phyloP scores from a whole-genome alignment of 2,888 invertebrate genomes.

The Aporophyla lueneburgensis region DNA sequence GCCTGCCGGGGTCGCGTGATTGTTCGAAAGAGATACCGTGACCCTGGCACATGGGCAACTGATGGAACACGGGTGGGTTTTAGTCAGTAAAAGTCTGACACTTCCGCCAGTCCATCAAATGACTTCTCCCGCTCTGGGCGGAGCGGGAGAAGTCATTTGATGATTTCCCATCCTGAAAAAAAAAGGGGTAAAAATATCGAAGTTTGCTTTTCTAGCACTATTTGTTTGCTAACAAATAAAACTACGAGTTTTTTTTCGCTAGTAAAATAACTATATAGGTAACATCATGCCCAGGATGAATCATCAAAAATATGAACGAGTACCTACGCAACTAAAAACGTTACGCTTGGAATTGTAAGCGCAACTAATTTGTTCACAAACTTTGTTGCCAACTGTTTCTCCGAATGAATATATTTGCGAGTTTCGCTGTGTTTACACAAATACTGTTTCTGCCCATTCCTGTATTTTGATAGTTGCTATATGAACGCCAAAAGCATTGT shows the following conservation, averaged over 20 bases:
- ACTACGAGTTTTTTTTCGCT: neutral
- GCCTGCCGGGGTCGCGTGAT: no score
- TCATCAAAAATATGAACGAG: constrained; percentile 48
- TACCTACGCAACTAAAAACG: constrained; percentile 42
- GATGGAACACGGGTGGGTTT: no score
- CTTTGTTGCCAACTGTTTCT: constrained; percentile 54
- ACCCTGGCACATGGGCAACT: no score
- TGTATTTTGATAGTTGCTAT: constrained; percentile 19
- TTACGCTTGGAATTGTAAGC: constrained; percentile 48
- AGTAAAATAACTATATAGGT: constrained; percentile 4
- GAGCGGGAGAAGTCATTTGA: no score
- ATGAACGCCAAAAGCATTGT: constrained; percentile 19
- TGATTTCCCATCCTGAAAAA: no score
- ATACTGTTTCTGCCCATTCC: constrained; percentile 41
- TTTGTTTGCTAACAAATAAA: constrained; percentile 9
- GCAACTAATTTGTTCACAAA: constrained; percentile 61
- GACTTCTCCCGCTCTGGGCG: no score
- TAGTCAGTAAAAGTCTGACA: no score
- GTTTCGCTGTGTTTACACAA: constrained; percentile 45
- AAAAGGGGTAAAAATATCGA: no score
- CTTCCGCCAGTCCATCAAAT: no score
- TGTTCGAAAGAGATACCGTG: no score
- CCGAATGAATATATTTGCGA: constrained; percentile 58
- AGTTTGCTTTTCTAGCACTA: neutral
- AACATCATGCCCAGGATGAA: constrained; percentile 41